Evolutionary conservation across 2,797 vertebrate genomes (phyloP).

Genomic region (Neosilurus mollespiculum): DNA sequence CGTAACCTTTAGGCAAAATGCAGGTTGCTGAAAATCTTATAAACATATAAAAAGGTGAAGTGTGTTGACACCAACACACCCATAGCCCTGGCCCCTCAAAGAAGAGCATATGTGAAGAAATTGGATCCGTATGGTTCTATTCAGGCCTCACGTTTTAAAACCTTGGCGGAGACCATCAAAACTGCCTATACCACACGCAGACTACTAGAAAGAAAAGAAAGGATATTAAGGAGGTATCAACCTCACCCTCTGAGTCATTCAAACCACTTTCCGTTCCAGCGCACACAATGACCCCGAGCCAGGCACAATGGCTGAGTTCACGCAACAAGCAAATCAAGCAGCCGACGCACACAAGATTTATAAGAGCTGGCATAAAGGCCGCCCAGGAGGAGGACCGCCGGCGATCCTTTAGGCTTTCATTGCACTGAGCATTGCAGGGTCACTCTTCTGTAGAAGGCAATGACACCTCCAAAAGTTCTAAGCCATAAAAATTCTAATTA

Average conservation of each 20-base stretch:
- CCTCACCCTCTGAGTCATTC: slow-evolving; percentile 65
- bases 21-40: background rate
- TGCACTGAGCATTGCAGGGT: slow-evolving; percentile 62
- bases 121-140: slow-evolving; percentile 31
- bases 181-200: slow-evolving; percentile 68
- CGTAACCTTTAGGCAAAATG: background rate
- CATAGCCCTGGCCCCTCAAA: slow-evolving; percentile 11
- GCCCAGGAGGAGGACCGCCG: slow-evolving; percentile 62
- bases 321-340: slow-evolving; percentile 73
- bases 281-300: slow-evolving; percentile 65
- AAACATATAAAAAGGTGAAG: slow-evolving; percentile 20
- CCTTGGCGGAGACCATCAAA: slow-evolving; percentile 56
- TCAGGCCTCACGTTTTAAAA: slow-evolving; percentile 58
- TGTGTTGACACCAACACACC: slow-evolving; percentile 13
- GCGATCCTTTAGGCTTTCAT: slow-evolving; percentile 57
- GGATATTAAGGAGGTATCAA: slow-evolving; percentile 67
- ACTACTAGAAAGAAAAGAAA: slow-evolving; percentile 55
- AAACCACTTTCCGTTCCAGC: slow-evolving; percentile 63
- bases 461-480: slow-evolving; percentile 59
- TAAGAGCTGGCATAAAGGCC: slow-evolving; percentile 67
- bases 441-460: slow-evolving; percentile 64
- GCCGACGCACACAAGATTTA: slow-evolving; percentile 73
- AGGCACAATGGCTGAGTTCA: slow-evolving; percentile 68
- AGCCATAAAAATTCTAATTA: slow-evolving; percentile 71
- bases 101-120: slow-evolving; percentile 44